Percentiles rank a stretch among this genome's conserved stretches.
phyloP scores from a whole-genome alignment of 2,888 invertebrate genomes.

The Nasonia oneida region DNA sequence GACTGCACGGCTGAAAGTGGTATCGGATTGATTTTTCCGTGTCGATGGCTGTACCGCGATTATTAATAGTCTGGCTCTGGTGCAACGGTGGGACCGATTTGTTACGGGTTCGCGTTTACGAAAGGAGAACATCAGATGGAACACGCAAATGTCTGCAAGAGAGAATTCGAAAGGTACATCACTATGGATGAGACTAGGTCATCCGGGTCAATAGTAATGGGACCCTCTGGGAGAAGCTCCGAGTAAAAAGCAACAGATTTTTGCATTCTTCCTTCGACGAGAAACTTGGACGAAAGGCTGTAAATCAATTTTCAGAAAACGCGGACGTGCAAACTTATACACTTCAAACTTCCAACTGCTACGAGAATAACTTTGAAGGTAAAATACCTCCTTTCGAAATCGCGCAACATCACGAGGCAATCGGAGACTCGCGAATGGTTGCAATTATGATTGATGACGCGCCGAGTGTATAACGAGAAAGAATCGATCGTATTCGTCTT shows the following conservation, averaged over 20 bases:
- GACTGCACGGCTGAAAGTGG: background rate
- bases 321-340: background rate
- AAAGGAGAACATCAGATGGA: background rate
- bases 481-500: too few relatives aligned
- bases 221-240: background rate
- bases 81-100: background rate
- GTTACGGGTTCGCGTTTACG: background rate
- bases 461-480: too few relatives aligned
- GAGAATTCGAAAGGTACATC: slow-evolving; percentile 16
- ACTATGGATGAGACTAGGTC: background rate
- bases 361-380: background rate
- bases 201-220: slow-evolving; percentile 22
- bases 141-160: background rate
- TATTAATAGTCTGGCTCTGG: background rate
- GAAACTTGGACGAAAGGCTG: slow-evolving; percentile 2
- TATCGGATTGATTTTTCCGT: background rate
- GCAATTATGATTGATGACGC: too few relatives aligned
- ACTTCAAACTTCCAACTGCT: background rate
- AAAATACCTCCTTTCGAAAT: background rate
- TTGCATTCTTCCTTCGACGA: background rate
- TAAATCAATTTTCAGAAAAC: slow-evolving; percentile 28
- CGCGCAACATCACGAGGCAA: too few relatives aligned
- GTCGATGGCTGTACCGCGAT: background rate
- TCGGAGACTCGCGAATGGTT: too few relatives aligned
- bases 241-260: background rate